These are phyloP conservation scores for Aphodius sticticus DNA, from an alignment of 2,888 invertebrate species.

Conservation along the genomic window DNA sequence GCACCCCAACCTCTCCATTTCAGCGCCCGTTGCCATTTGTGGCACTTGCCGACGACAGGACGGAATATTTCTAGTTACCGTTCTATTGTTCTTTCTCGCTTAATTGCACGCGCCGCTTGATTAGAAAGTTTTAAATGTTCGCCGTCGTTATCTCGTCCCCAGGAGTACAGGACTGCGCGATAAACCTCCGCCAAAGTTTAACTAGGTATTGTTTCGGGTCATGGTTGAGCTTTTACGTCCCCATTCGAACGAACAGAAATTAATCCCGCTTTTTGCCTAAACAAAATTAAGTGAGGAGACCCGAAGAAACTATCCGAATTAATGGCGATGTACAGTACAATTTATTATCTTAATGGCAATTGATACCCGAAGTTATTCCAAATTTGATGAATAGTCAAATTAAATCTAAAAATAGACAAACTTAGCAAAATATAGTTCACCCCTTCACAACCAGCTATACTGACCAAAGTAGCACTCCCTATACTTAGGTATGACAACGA, in stretches of 20 bases:
- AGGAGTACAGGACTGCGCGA: neutral
- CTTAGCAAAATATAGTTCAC: no score
- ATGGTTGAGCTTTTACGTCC: neutral
- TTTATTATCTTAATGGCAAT: no score
- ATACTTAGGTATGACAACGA: no score
- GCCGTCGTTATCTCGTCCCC: neutral
- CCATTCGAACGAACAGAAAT: neutral
- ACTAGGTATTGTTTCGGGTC: neutral
- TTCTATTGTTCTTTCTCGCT: neutral
- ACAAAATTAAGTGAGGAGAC: no score
- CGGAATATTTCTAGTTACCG: slow-evolving; percentile 4
- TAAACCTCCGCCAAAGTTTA: slow-evolving; percentile 4
- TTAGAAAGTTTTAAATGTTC: neutral
- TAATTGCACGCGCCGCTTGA: neutral
- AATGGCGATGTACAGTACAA: no score
- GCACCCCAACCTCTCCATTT: neutral
- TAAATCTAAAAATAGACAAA: no score
- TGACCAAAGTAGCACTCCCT: no score
- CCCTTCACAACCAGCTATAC: no score
- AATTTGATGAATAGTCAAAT: no score
- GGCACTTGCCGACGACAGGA: neutral
- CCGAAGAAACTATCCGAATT: no score
- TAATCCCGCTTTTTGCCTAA: neutral
- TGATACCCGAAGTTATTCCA: no score
- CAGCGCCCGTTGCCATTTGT: neutral